Evolutionary conservation across 2,113 vertebrate genomes (phyloP).

Genomic region (Crotalus tigris): DNA sequence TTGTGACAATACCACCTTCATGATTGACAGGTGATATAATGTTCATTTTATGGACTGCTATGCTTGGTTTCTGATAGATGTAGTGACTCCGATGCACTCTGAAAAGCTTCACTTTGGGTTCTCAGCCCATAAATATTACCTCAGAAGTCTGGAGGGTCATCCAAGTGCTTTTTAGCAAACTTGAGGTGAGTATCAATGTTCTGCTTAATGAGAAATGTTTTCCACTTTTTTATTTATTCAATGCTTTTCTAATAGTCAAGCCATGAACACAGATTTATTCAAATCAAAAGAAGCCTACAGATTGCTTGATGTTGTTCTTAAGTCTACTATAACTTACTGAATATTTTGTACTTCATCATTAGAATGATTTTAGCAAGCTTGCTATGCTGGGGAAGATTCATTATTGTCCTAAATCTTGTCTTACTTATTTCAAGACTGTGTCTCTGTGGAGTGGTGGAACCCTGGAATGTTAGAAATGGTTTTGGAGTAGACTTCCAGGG

Average conservation of each 20-base stretch:
- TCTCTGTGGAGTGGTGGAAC: background rate
- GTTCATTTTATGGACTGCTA: background rate
- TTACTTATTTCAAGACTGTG: background rate
- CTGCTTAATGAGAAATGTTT: background rate
- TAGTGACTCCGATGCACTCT: background rate
- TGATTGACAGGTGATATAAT: background rate
- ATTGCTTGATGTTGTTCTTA: background rate
- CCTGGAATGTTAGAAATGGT: background rate
- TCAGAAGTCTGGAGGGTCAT: background rate
- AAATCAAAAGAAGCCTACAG: background rate
- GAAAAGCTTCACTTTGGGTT: background rate
- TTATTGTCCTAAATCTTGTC: background rate
- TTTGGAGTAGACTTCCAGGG: background rate
- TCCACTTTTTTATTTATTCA: background rate
- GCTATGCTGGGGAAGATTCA: background rate
- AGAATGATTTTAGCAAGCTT: background rate
- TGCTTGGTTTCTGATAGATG: background rate
- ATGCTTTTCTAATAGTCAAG: background rate
- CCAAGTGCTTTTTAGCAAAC: background rate
- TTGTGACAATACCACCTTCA: background rate
- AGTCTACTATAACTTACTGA: background rate
- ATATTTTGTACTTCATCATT: background rate
- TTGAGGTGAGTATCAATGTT: background rate
- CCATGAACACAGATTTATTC: background rate
- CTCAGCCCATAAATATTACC: background rate